phyloP scores from a whole-genome alignment of 1,140 invertebrate species.

The Pachypsylla venusta region DNA sequence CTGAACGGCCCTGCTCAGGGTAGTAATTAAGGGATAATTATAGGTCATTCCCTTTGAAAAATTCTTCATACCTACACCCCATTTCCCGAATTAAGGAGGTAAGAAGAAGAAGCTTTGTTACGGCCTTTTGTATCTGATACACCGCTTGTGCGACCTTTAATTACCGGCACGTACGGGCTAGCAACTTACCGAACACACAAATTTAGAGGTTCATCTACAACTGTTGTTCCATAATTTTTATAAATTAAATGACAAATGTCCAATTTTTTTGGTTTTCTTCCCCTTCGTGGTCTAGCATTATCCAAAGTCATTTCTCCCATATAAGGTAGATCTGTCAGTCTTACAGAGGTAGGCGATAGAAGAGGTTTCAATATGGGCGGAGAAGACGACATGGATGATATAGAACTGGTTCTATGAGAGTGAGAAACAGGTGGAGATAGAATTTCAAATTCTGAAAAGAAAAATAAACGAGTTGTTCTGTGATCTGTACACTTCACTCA shows the following conservation, averaged over 20 bases:
- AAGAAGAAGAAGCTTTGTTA: no score
- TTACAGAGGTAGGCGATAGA: constrained; percentile 23
- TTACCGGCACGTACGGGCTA: no score
- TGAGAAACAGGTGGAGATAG: constrained; percentile 22
- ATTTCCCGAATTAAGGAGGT: no score
- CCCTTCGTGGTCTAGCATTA: constrained; percentile 64
- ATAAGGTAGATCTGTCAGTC: constrained; percentile 69
- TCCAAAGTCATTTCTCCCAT: constrained; percentile 82
- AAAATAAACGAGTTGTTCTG: no score
- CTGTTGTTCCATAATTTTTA: constrained; percentile 75
- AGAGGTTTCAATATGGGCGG: not conserved
- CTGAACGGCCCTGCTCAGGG: no score
- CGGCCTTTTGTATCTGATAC: no score
- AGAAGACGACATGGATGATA: not conserved
- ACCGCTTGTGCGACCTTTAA: no score
- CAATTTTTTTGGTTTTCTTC: constrained; percentile 66
- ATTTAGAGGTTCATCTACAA: constrained; percentile 56
- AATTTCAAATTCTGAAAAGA: constrained; percentile 13
- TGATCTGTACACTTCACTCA: no score
- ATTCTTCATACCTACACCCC: no score
- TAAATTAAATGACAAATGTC: constrained; percentile 83
- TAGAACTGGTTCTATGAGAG: constrained; percentile 31
- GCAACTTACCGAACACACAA: constrained; percentile 55
- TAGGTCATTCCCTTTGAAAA: no score
- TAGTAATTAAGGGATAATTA: no score